Evolutionary conservation across 2,888 invertebrate genomes (phyloP), one percentile per base, ranked within the genome.

Genomic region (Cheilosia soror): DNA sequence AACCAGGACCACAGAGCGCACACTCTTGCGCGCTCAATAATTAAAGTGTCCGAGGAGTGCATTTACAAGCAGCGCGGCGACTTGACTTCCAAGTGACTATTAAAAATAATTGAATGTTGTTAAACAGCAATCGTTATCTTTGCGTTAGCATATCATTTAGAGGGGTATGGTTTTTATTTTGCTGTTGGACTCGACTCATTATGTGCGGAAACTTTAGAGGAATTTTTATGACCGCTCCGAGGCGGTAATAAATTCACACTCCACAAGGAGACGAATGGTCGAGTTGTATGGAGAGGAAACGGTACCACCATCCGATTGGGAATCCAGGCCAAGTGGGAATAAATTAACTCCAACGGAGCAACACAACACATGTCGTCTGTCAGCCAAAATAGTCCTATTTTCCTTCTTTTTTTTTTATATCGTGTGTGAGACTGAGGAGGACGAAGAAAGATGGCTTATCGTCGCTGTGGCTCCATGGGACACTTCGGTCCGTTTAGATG

Each of bases 71-170:
- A 55, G 81, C 60, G 77, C 86, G 82, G 77, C 82, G 82, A 86
- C 82, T 81, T 65, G 81, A 76, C 81, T 86, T 73, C 81, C 53
- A 82, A 86, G 77, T 78, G 86, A 86, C 86, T 86, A 86, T 86
- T 86, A 86, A 86, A 86, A 86, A 82, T 87, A 87, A 87, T 87
- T 87, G 87, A 87, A 87, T 83, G 83, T 87, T 87, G 87, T 87
- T 87, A 87, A 87, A 87, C 87, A 87, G 82, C 83, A 83, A 83
- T 87, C 87, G 82, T 87, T 83, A 87, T 87, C 87, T 87, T 83
- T 83, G 72, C 81, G 81, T 87, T 87, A 87, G 87, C 83, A 87
- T 87, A 87, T 87, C 87, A 87, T 87, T 87, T 79, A 75, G 66
- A 25, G 33, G 42, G 55, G 57, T 27, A 31, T 25, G 9, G 49